Evolutionary conservation across 2,888 invertebrate species (phyloP), one percentile per base, ranked within the genome.

Genomic region (Trachelus troglodyta): DNA sequence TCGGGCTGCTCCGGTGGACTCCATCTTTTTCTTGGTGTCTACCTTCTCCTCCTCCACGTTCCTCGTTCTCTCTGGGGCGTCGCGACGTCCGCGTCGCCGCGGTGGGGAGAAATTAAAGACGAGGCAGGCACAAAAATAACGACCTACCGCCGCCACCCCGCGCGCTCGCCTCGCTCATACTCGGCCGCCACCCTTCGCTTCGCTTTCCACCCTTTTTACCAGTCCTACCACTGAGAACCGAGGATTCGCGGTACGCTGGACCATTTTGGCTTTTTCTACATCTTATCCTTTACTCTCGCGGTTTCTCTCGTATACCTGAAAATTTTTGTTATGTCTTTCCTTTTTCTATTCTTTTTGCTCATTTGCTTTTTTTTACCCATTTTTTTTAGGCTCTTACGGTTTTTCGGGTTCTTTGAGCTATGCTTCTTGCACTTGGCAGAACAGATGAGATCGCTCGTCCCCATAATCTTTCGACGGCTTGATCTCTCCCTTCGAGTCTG

Each of bases 51-150:
- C 23, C 56, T 56, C 56, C 56, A 23, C 23, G 56, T 56, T 56
- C 56, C 56, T 56, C 56, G 56, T 56, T 56, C 35, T 78, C 80
- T 56, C 76, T 34, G 40, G 69, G 78, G 86, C 85, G 86, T 83
- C 84, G 84, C 80, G 86, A 83, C 85, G 83, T 82, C 84, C 84
- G 79, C 79, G 56, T 56, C 56, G 82, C 80, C 83, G 77, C 83
- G 85, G 87, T 86, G 89, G 90, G 88, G 87, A 89, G 89, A 90
- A 89, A 90, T 91, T 91, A 91, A 91, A 91, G 91, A 91, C 91
- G 91, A 91, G 90, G 90, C 90, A 90, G 90, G 91, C 91, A 91
- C 91, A 91, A 91, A 91, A 91, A 91, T 91, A 91, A 91, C 91
- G 90, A 90, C 90, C 90, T 88, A 86, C 87, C 82, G 84, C 83